phyloP scores from a whole-genome alignment of 2,113 vertebrate species.

The Trematocara macrostoma region DNA sequence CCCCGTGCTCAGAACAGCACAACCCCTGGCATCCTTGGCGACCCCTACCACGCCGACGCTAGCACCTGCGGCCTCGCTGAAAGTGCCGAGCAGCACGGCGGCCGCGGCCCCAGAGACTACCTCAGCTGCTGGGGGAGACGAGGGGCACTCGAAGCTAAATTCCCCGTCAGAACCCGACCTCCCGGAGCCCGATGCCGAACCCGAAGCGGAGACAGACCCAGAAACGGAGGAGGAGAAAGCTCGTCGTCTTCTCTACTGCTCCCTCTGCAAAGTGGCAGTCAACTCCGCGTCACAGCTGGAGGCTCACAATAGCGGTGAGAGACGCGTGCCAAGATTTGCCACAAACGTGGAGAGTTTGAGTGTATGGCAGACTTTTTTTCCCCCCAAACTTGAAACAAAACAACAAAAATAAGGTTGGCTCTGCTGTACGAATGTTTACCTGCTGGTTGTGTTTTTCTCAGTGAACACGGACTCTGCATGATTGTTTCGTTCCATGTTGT shows the following conservation, averaged over 20 bases:
- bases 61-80: constrained; percentile 59
- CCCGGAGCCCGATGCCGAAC: constrained; percentile 15
- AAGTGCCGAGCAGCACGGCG: constrained; percentile 55
- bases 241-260: constrained; percentile 92
- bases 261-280: constrained; percentile 97
- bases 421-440: neutral
- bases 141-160: constrained; percentile 27
- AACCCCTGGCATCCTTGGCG: constrained; percentile 58
- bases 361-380: accelerated
- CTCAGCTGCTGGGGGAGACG: constrained; percentile 74
- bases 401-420: neutral
- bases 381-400: neutral
- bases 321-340: neutral
- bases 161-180: constrained; percentile 24
- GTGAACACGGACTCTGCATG: neutral
- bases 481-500: neutral
- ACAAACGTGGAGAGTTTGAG: neutral
- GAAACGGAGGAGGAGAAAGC: constrained; percentile 97
- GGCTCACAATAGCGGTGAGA: constrained; percentile 95
- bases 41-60: constrained; percentile 20
- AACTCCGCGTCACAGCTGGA: constrained; percentile 97
- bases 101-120: constrained; percentile 69
- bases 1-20: constrained; percentile 64
- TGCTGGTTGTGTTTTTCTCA: neutral
- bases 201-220: constrained; percentile 66